Percentiles rank a stretch among this genome's conserved stretches.
phyloP scores from a whole-genome alignment of 2,113 vertebrate species.

The Alligator mississippiensis region DNA sequence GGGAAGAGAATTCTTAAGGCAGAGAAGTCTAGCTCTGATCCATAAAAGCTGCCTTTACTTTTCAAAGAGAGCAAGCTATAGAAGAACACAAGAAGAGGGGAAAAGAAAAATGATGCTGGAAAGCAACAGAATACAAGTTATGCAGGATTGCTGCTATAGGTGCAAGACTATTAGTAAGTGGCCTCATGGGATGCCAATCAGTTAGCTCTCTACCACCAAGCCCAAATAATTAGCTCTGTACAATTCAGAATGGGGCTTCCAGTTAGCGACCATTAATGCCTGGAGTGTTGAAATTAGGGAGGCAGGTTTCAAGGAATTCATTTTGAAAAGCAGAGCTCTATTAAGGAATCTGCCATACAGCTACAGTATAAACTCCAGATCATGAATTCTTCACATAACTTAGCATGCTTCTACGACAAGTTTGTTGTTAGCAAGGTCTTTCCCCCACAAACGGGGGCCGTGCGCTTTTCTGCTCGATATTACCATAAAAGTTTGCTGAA shows the following conservation, averaged over 20 bases:
- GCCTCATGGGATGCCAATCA: background rate
- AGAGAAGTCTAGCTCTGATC: background rate
- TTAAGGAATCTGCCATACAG: background rate
- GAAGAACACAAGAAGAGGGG: background rate
- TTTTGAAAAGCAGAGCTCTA: accelerated
- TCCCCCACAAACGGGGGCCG: background rate
- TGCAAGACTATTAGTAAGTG: background rate
- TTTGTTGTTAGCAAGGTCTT: background rate
- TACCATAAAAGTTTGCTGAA: background rate
- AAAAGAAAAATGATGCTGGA: background rate
- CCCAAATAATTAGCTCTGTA: background rate
- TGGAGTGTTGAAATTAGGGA: no score
- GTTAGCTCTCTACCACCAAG: background rate
- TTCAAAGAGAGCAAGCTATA: background rate
- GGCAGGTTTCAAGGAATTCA: no score
- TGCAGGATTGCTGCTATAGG: background rate
- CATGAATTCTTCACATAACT: background rate
- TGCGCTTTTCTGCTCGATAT: background rate
- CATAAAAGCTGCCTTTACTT: background rate
- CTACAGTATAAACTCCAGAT: accelerated
- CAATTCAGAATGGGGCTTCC: background rate
- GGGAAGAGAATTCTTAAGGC: background rate
- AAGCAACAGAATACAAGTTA: background rate
- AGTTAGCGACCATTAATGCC: background rate
- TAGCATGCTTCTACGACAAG: background rate